phyloP scores from a whole-genome alignment of 23 tunicate species.

The Diplosoma virens region DNA sequence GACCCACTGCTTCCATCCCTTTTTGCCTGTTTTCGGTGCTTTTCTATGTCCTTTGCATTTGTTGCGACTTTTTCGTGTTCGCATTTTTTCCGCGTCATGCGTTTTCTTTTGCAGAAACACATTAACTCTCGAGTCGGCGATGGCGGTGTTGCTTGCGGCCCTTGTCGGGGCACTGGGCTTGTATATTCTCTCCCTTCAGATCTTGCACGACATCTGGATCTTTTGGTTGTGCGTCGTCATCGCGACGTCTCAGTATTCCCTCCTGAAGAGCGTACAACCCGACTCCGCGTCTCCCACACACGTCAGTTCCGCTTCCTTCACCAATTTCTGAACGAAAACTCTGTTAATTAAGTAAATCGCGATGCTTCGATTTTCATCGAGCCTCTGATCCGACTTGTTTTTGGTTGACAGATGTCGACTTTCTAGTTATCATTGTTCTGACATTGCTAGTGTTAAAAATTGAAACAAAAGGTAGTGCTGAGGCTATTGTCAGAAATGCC shows the following conservation, averaged over 20 bases:
- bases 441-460: no score
- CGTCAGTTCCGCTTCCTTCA: constrained; percentile 49
- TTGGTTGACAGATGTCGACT: not conserved
- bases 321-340: no score
- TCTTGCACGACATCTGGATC: constrained; percentile 63
- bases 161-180: constrained; percentile 46
- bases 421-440: not conserved
- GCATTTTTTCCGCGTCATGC: no score
- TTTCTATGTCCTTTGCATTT: no score
- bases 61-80: no score
- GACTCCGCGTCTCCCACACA: constrained; percentile 89
- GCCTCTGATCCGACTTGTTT: not conserved
- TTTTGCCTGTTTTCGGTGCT: no score
- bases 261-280: constrained; percentile 81
- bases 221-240: constrained; percentile 85
- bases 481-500: no score
- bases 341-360: not conserved
- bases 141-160: constrained; percentile 37
- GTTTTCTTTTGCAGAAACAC: constrained; percentile 27
- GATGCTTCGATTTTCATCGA: not conserved
- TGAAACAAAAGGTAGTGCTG: no score
- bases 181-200: constrained; percentile 22
- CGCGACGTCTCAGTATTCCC: constrained; percentile 77
- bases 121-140: constrained; percentile 18
- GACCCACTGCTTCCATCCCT: no score